phyloP scores from a whole-genome alignment of 1,140 invertebrate genomes.

The Carposina sasakii region DNA sequence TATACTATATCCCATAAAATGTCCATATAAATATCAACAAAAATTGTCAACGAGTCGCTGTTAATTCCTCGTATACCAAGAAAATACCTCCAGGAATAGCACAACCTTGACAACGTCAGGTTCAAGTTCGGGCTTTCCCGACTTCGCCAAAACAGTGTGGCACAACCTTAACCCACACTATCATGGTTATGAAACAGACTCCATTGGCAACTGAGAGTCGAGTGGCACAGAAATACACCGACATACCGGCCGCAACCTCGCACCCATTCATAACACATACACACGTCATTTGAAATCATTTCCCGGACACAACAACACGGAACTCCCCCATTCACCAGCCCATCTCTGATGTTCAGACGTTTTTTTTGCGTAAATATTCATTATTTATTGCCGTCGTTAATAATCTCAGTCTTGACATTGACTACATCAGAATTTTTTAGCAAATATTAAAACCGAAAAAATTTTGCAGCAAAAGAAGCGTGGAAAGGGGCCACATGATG shows the following conservation, averaged over 20 bases:
- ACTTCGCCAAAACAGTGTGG: not conserved
- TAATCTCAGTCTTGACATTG: too few species aligned
- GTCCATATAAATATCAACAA: too few species aligned
- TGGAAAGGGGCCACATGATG: slow-evolving; percentile 33
- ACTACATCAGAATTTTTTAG: too few species aligned
- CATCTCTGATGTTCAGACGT: slow-evolving; percentile 41
- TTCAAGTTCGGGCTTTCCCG: not conserved
- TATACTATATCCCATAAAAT: too few species aligned
- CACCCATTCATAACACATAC: slow-evolving; percentile 45
- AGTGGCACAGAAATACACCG: slow-evolving; percentile 59
- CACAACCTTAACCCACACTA: slow-evolving; percentile 27
- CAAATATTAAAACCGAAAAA: too few species aligned
- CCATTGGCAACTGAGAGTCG: slow-evolving; percentile 52
- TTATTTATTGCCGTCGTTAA: too few species aligned
- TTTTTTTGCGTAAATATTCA: slow-evolving; percentile 49
- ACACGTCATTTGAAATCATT: slow-evolving; percentile 28
- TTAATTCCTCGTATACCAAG: not conserved
- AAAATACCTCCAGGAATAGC: not conserved
- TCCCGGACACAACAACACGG: slow-evolving; percentile 2
- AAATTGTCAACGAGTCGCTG: too few species aligned
- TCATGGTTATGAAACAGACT: slow-evolving; percentile 49
- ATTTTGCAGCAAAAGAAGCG: slow-evolving; percentile 61
- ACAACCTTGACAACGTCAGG: not conserved
- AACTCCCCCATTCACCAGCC: slow-evolving; percentile 27
- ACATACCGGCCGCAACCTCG: slow-evolving; percentile 42